Base-by-base conservation (phyloP, 2,113 vertebrate genomes). In the Phylloscopus whistleri region DNA sequence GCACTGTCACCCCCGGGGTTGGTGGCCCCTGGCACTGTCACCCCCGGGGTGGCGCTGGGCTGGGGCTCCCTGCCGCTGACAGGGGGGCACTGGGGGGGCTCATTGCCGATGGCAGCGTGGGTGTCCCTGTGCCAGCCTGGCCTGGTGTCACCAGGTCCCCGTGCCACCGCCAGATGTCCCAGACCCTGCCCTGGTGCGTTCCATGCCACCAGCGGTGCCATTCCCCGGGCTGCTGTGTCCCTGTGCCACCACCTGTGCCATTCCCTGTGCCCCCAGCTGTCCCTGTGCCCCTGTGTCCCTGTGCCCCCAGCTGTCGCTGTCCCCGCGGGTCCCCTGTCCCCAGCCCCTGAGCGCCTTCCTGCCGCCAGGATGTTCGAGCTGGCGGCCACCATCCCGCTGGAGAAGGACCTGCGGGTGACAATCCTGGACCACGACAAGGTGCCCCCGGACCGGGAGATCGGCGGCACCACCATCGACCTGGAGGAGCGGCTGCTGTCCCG, bases 401-500 rank as follows among this genome's bases (percentile, higher is more conserved):
- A 98, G 80, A 98, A 98, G 87, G 98, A 98, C 93, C 94, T 98
- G 43, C 72, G 87, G 77, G 90, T 98, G 86, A 89, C 97, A 0
- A 87, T 98, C 8, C 83, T 91, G 48, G 98, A 98, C 92, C 97
- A 97, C 1, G 98, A 98, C 87, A 51, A 98, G 16, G 7, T 98
- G 51, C 95, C 95, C 2, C 73, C 96, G 1, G 98, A 98, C 78
- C 96, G 98, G 75, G 93, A 97, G 89, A 98, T 98, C 0, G 98
- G 98, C 46, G 94, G 87, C 73, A 98, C 98, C 59, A 91, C 94
- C 79, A 98, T 98, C 2, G 98, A 98, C 96, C 93, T 98, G 35
- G 98, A 98, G 95, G 94, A 98, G 91, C 91, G 98, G 17, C 96
- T 98, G 77, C 93, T 98, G 26, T 98, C 98, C 70, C 80, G 69